Conservation (phyloP, 1,140 invertebrate species). For the Achatina immaculata region DNA sequence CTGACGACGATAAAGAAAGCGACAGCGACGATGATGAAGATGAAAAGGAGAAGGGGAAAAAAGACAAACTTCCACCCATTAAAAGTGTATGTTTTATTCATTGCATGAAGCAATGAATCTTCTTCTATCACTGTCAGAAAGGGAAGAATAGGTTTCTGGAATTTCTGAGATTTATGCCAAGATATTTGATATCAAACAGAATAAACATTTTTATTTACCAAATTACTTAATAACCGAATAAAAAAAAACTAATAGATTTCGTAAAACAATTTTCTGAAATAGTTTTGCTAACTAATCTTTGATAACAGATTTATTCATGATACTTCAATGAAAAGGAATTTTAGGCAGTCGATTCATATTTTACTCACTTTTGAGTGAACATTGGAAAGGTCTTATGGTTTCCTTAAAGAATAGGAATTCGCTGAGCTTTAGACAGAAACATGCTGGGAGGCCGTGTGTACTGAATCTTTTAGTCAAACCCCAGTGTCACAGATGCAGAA, state of each 20-base stretch:
- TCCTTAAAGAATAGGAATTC: no score
- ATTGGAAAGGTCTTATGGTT: no score
- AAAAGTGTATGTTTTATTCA: slow-evolving; percentile 4
- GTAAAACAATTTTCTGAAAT: background rate
- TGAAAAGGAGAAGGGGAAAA: background rate
- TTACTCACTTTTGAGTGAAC: no score
- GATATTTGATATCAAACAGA: background rate
- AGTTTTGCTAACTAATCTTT: no score
- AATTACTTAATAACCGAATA: background rate
- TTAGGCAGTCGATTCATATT: no score
- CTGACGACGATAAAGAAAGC: background rate
- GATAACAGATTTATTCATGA: no score
- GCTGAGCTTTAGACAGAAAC: no score
- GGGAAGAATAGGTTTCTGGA: background rate
- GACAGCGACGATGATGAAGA: background rate
- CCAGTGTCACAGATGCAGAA: no score
- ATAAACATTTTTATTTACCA: background rate
- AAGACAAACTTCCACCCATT: slow-evolving; percentile 14
- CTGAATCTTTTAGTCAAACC: no score
- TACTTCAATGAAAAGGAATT: no score
- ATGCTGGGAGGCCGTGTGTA: no score
- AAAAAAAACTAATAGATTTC: background rate
- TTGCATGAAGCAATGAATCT: background rate
- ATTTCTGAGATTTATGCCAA: background rate
- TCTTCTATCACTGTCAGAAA: background rate